phyloP scores from a whole-genome alignment of 2,888 invertebrate genomes.

The Cephus spinipes region DNA sequence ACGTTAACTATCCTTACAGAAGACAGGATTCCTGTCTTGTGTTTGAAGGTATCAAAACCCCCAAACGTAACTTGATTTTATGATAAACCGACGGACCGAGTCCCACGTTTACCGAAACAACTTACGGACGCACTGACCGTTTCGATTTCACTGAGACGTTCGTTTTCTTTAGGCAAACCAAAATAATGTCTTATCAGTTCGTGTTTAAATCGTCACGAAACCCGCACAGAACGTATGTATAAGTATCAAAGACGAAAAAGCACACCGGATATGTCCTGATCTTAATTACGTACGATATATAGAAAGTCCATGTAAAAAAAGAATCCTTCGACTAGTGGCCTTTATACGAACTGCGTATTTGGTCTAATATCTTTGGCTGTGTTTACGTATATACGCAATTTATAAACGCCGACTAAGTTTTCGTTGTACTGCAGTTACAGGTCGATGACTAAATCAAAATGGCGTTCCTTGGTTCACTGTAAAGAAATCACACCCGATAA shows the following conservation, averaged over 20 bases:
- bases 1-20: constrained; percentile 40
- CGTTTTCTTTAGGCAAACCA: not conserved
- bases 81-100: not conserved
- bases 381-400: constrained; percentile 1
- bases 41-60: constrained; percentile 45
- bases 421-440: constrained; percentile 14
- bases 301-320: not conserved
- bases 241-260: not conserved
- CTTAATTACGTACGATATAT: not conserved
- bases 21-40: constrained; percentile 41
- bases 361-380: constrained; percentile 13
- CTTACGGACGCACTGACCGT: constrained; percentile 2
- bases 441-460: constrained; percentile 6
- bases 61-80: constrained; percentile 35
- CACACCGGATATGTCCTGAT: not conserved
- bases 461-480: constrained; percentile 2
- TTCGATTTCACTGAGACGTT: not conserved
- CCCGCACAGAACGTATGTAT: not conserved
- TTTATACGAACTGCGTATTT: not conserved
- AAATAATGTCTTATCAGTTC: not conserved
- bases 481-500: not conserved
- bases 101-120: constrained; percentile 2
- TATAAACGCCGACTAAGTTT: not conserved
- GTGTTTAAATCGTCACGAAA: not conserved
- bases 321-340: not conserved